Conservation (phyloP, 2,113 vertebrate genomes). For the Aviceda subcristata region DNA sequence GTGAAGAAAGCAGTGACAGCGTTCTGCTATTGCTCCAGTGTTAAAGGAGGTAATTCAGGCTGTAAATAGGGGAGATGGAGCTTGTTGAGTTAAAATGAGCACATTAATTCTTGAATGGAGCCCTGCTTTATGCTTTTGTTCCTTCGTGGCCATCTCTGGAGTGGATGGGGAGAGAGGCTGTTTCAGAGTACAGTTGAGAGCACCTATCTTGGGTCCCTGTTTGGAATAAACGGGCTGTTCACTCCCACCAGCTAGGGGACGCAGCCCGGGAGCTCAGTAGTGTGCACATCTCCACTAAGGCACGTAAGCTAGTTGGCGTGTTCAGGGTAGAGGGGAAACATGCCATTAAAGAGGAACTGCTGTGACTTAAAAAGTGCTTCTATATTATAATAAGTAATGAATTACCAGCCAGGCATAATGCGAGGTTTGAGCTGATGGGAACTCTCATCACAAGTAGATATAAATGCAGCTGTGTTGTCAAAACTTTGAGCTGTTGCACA, state of each 20-base stretch:
- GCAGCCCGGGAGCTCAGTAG: neutral
- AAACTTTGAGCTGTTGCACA: neutral
- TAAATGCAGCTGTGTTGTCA: neutral
- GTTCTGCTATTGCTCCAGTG: neutral
- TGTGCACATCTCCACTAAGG: neutral
- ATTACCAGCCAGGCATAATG: neutral
- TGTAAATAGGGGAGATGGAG: neutral
- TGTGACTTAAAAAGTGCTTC: neutral
- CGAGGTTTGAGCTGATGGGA: neutral
- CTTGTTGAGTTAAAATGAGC: neutral
- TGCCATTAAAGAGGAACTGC: neutral
- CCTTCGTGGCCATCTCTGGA: neutral
- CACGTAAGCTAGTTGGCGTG: rapidly evolving
- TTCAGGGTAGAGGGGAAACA: neutral
- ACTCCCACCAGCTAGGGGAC: neutral
- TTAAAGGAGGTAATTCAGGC: neutral
- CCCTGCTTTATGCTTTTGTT: neutral
- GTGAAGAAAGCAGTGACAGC: neutral
- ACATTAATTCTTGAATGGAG: neutral
- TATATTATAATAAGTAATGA: neutral
- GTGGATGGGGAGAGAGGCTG: neutral
- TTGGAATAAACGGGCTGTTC: neutral
- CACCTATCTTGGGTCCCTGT: neutral
- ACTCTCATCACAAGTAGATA: neutral
- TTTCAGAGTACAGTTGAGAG: neutral